A percentile compares a stretch with the other conserved stretches of the same genome.
Conservation (phyloP, 92 coral and sea anemone genomes). For the Zoanthus solanderi region DNA sequence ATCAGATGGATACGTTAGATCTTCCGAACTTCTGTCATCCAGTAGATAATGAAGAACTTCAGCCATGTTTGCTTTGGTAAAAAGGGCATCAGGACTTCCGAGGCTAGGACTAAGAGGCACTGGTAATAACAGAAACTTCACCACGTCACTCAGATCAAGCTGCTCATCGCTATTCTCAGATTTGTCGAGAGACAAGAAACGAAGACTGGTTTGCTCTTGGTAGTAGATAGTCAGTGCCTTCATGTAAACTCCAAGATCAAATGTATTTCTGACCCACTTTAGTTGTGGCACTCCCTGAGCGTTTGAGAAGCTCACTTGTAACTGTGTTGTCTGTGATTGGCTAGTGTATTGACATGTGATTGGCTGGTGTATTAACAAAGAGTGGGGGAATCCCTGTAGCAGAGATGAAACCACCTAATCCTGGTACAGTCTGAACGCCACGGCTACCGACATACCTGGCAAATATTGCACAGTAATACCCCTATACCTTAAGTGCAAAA, state of each 20-base stretch:
- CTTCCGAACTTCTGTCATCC: not conserved
- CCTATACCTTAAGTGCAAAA: conserved; percentile 32
- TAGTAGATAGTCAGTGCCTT: too few species aligned
- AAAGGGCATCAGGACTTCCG: not conserved
- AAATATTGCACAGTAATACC: conserved; percentile 43
- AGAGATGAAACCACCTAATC: conserved; percentile 27
- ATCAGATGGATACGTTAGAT: not conserved
- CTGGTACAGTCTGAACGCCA: conserved; percentile 51
- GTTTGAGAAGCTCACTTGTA: conserved; percentile 26
- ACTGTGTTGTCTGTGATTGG: conserved; percentile 49
- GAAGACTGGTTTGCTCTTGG: not conserved
- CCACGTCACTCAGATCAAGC: not conserved
- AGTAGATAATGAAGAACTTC: not conserved
- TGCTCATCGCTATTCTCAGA: not conserved
- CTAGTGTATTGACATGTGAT: conserved; percentile 43
- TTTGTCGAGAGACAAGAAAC: not conserved
- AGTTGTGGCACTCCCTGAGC: not conserved
- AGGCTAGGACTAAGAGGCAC: conserved; percentile 2
- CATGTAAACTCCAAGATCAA: too few species aligned
- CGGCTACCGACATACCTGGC: conserved; percentile 51
- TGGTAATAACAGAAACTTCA: conserved; percentile 10
- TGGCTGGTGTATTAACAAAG: not conserved
- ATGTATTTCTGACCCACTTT: not conserved
- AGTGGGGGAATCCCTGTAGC: too few species aligned
- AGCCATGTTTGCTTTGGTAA: not conserved